These are phyloP conservation scores for Natrix natrix DNA, from an alignment of 2,797 vertebrate species.

Conservation along the genomic window DNA sequence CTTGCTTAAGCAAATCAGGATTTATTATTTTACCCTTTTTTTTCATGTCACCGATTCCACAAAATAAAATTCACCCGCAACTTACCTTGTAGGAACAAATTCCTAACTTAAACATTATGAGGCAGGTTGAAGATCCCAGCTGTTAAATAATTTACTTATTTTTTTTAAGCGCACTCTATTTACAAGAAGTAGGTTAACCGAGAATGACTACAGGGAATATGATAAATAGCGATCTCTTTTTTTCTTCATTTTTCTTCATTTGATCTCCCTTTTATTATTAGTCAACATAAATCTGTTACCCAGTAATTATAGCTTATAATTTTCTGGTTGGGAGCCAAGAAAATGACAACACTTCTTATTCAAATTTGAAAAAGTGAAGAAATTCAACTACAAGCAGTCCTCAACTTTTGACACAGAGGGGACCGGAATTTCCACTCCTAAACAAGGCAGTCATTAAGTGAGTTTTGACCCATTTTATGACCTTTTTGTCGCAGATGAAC, in stretches of 20 bases:
- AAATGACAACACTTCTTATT: slow-evolving; percentile 4
- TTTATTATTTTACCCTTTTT: background rate
- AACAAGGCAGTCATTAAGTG: background rate
- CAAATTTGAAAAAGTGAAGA: background rate
- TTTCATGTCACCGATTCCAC: background rate
- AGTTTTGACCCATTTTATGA: background rate
- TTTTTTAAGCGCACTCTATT: background rate
- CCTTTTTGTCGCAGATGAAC: background rate
- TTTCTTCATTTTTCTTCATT: background rate
- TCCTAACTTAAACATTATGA: background rate
- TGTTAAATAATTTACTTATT: slow-evolving; percentile 29
- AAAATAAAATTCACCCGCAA: background rate
- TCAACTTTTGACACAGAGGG: background rate
- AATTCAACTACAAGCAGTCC: background rate
- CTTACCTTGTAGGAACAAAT: background rate
- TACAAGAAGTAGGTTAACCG: slow-evolving; percentile 24
- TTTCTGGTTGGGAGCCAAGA: background rate
- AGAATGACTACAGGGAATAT: slow-evolving; percentile 7
- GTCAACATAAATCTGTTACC: background rate
- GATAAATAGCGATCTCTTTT: background rate
- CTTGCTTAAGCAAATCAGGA: background rate
- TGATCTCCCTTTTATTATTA: background rate
- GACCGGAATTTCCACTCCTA: background rate
- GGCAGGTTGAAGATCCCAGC: background rate
- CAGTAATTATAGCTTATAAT: background rate